phyloP scores from a whole-genome alignment of 2,113 vertebrate species.

The Upupa epops region DNA sequence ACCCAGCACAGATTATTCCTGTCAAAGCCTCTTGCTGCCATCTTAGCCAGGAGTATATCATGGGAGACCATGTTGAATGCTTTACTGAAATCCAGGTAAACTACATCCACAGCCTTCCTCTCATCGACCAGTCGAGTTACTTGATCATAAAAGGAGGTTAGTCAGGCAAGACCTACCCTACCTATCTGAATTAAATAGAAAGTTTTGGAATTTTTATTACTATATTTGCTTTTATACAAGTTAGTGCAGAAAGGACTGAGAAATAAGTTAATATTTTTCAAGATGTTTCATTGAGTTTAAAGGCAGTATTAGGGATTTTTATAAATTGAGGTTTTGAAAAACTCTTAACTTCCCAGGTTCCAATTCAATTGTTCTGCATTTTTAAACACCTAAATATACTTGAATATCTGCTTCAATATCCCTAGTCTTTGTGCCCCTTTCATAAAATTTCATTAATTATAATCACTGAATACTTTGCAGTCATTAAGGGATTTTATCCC shows the following conservation, averaged over 20 bases:
- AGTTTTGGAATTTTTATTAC: not conserved
- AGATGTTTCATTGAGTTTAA: not conserved
- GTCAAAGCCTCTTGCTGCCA: too few relatives aligned
- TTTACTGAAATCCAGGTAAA: too few relatives aligned
- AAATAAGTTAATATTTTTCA: not conserved
- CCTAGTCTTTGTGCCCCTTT: not conserved
- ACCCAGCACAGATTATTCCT: too few relatives aligned
- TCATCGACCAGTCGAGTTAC: too few relatives aligned
- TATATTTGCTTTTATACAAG: not conserved
- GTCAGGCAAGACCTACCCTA: too few relatives aligned
- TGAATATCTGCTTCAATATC: not conserved
- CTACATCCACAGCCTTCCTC: too few relatives aligned
- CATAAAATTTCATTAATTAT: not conserved
- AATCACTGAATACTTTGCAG: not conserved
- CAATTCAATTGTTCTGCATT: not conserved
- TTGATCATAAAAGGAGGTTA: too few relatives aligned
- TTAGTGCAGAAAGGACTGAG: not conserved
- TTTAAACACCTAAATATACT: not conserved
- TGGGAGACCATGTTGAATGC: too few relatives aligned
- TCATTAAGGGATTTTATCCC: not conserved
- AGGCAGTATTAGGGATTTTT: not conserved
- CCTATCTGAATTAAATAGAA: not conserved
- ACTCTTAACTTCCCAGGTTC: not conserved
- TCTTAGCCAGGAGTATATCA: too few relatives aligned
- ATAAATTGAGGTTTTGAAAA: not conserved